phyloP scores from a whole-genome alignment of 1,140 invertebrate genomes.

The Musca domestica region DNA sequence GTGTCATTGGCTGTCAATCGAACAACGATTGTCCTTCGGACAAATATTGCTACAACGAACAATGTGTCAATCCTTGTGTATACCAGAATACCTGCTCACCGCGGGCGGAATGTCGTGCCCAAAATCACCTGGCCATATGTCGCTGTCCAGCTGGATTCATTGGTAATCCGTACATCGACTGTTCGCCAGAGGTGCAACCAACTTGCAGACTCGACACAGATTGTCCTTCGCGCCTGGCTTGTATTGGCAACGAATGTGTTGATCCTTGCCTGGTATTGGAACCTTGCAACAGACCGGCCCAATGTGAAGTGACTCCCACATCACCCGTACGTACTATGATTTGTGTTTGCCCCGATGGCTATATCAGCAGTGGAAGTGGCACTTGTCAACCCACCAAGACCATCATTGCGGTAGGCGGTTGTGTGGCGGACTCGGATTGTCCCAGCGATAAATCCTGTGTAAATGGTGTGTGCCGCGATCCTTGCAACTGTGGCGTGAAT shows the following conservation, averaged over 20 bases:
- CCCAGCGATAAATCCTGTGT: slow-evolving; percentile 72
- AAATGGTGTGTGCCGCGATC: slow-evolving; percentile 74
- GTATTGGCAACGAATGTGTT: slow-evolving; percentile 77
- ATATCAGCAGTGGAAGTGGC: slow-evolving; percentile 78
- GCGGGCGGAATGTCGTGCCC: slow-evolving; percentile 73
- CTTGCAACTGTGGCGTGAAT: slow-evolving; percentile 77
- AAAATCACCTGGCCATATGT: slow-evolving; percentile 80
- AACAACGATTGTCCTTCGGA: slow-evolving; percentile 85
- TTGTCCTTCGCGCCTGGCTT: slow-evolving; percentile 76
- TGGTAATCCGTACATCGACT: slow-evolving; percentile 81
- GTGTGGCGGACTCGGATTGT: slow-evolving; percentile 74
- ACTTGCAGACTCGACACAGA: slow-evolving; percentile 80
- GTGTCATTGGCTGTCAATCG: slow-evolving; percentile 79
- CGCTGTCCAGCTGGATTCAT: slow-evolving; percentile 70
- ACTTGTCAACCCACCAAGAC: slow-evolving; percentile 70
- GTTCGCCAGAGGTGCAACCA: slow-evolving; percentile 66
- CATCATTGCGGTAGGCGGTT: slow-evolving; percentile 65
- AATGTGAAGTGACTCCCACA: slow-evolving; percentile 77
- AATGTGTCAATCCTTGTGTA: slow-evolving; percentile 83
- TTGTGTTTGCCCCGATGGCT: slow-evolving; percentile 84
- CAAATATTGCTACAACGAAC: slow-evolving; percentile 75
- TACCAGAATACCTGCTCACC: slow-evolving; percentile 72
- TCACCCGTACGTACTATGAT: slow-evolving; percentile 83
- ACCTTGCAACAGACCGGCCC: slow-evolving; percentile 76
- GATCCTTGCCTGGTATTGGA: slow-evolving; percentile 76